Evolutionary conservation across 2,888 invertebrate genomes (phyloP).

Genomic region (Philhelius pedissequus): DNA sequence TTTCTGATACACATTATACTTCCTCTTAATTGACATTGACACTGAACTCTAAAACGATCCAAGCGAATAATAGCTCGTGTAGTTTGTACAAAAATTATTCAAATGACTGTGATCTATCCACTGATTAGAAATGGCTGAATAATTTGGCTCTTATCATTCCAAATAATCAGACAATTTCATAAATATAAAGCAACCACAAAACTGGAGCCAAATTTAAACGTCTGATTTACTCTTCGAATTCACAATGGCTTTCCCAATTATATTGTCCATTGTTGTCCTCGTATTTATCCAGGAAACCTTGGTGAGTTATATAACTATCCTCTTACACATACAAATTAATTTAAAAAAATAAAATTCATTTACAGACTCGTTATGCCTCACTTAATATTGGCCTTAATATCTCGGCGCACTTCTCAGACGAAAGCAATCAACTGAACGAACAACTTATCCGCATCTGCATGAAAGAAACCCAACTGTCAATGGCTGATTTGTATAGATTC

Average conservation of each 20-base stretch:
- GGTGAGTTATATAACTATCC: conserved; percentile 26
- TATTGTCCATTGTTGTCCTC: neutral
- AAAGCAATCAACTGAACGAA: conserved; percentile 53
- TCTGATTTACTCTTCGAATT: neutral
- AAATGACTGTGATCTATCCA: conserved; percentile 17
- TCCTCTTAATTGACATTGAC: neutral
- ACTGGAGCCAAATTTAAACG: neutral
- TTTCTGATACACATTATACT: neutral
- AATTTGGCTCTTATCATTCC: conserved; percentile 31
- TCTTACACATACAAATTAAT: neutral
- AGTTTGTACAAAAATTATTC: conserved; percentile 9
- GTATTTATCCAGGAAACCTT: conserved; percentile 25
- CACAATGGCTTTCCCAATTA: conserved; percentile 28
- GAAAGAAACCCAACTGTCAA: conserved; percentile 73
- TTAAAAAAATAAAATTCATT: neutral
- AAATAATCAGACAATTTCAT: conserved; percentile 5
- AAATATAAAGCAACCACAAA: conserved; percentile 38
- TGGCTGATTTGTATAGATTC: conserved; percentile 73
- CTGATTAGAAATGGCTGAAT: neutral
- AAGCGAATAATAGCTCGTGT: conserved; percentile 29
- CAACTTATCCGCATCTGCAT: conserved; percentile 72
- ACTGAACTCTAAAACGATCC: conserved; percentile 20
- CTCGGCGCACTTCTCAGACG: conserved; percentile 42
- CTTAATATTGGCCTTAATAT: conserved; percentile 42
- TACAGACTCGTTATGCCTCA: conserved; percentile 31